Evolutionary conservation across 2,888 invertebrate genomes (phyloP), one percentile per base, ranked within the genome.

Genomic region (Troilus luridus): DNA sequence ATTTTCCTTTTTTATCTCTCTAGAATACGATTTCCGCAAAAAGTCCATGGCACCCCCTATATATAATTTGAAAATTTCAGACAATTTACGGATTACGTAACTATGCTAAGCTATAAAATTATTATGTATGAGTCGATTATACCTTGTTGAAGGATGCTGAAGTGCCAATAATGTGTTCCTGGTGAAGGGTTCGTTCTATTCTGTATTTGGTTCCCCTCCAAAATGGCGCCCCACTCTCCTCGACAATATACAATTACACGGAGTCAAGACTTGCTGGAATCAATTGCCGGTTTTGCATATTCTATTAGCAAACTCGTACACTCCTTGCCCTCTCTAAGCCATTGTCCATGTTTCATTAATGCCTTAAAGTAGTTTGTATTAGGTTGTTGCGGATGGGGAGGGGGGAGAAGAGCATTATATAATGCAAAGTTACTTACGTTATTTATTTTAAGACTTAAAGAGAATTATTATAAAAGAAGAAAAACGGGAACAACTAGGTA

Each of bases 281-380:
- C 72, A 77, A 77, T 77, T 77, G 41, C 19, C 9, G 72, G 2
- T 17, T 77, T 77, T 77, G 72, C 72, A 77, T 77, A 77, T 77
- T 77, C 72, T 77, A 77, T 77, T 77, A 77, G 72, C 41, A 8
- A 27, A 41, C 24, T 67, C 67, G 64, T n/a, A 8, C 67, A 24
- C 72, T 77, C 41, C 72, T 41, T 1, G 27, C 41, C 72, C 72
- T 14, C 19, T 77, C 19, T 19, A 8, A 77, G 27, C 27, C 72
- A 17, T 41, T 77, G 72, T 77, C 41, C 72, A 77, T 11, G 72
- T 17, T 41, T 77, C 72, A 27, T 77, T 41, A 77, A 77, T 41
- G 72, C 17, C 41, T 77, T 17, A 27, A 17, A 8, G 27, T 77
- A 8, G 41, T 41, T 77, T 14, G 41, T 27, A 27, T 24, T 41